Evolutionary conservation across 2,113 vertebrate species (phyloP), one percentile per base, ranked within the genome.

Genomic region (Forbesichthys papilliferus): DNA sequence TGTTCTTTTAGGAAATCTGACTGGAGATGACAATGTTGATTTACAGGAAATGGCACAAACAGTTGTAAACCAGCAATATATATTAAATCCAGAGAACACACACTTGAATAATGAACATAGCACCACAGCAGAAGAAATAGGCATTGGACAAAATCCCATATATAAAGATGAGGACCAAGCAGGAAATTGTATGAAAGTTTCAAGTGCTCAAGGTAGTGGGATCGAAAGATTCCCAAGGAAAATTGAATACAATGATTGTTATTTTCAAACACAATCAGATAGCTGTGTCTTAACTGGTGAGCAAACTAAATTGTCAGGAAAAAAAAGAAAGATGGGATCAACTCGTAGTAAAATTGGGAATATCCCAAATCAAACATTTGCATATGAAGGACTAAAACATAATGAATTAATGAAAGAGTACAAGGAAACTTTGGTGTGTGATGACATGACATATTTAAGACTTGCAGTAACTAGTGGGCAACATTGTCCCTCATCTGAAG

Each of bases 321-420:
- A 64, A 65, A 85, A 61, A 51, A 89, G 75, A 68, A 73, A 9
- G 53, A 73, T 49, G n/a, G 63, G 70, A 6, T 67, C 54, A 51
- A 68, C 13, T 18, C 69, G 55, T 16, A 68, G 18, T 42, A 42
- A 42, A 42, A 5, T 42, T 6, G 4, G 36, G 36, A 42, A 42
- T 42, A 42, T 6, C 36, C 36, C 36, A 42, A 42, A 42, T 8
- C 36, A 42, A 42, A 42, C 36, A 27, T 27, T 27, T 42, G 7
- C 36, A 42, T 5, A 42, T 42, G 36, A 42, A 42, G 36, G 36
- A 42, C 36, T 7, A 42, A 42, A 42, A 42, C 36, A 42, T 5
- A 42, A 42, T 42, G 36, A 42, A 42, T 42, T 8, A 42, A 7
- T 42, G 36, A 42, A 42, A 42, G 36, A 42, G 36, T 2, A 42